Evolutionary conservation across 2,888 invertebrate species (phyloP).

Genomic region (Osedax fenrisi): DNA sequence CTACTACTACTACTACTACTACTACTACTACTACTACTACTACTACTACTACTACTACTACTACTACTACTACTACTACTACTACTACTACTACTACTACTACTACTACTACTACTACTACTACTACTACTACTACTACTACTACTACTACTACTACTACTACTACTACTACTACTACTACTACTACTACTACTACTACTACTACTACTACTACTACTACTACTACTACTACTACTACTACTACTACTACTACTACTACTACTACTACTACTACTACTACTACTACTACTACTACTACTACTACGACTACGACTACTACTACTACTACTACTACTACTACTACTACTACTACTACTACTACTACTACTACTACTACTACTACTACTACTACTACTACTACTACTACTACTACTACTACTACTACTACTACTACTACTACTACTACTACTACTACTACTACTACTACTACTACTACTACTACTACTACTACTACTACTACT

Average conservation of each 20-base stretch:
- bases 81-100: slow-evolving; percentile 27
- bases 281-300: background rate
- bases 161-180: slow-evolving; percentile 17
- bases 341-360: slow-evolving; percentile 15
- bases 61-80: slow-evolving; percentile 25
- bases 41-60: slow-evolving; percentile 19
- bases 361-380: background rate
- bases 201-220: slow-evolving; percentile 17
- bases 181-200: slow-evolving; percentile 26
- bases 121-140: slow-evolving; percentile 29
- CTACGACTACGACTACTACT: background rate
- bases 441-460: slow-evolving; percentile 23
- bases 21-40: slow-evolving; percentile 27
- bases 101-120: slow-evolving; percentile 20
- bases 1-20: slow-evolving; percentile 25
- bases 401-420: slow-evolving; percentile 25
- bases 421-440: slow-evolving; percentile 23
- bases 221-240: slow-evolving; percentile 17
- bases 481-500: slow-evolving; percentile 24
- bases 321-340: slow-evolving; percentile 18
- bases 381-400: slow-evolving; percentile 8
- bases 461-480: slow-evolving; percentile 21
- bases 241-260: slow-evolving; percentile 23
- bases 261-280: slow-evolving; percentile 17
- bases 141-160: background rate